These are phyloP conservation scores for Parazoanthus darwini DNA, from an alignment of 92 coral and sea anemone genomes.

Conservation along the genomic window DNA sequence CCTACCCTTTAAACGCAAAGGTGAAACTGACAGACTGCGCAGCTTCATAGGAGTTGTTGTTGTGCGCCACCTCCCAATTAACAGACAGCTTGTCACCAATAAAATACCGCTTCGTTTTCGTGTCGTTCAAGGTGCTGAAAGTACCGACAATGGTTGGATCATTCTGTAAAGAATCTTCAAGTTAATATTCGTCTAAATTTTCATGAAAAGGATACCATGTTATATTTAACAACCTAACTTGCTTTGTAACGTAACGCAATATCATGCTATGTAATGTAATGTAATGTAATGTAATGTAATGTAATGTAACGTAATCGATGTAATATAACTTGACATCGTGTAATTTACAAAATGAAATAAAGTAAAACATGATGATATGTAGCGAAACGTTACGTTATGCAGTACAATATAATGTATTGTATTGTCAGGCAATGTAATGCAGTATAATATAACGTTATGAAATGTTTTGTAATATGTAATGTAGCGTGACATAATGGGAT, in stretches of 20 bases:
- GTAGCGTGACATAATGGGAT: neutral
- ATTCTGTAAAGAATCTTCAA: conserved; percentile 25
- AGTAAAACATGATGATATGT: too few species aligned
- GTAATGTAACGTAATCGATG: neutral
- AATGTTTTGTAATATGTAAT: too few species aligned
- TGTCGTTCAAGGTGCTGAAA: conserved; percentile 67
- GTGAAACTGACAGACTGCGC: conserved; percentile 62
- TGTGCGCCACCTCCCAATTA: conserved; percentile 69
- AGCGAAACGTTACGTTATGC: too few species aligned
- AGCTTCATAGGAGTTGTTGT: conserved; percentile 80
- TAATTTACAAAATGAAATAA: too few species aligned
- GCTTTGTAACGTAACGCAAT: neutral
- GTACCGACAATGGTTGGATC: conserved; percentile 72
- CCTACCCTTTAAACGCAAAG: conserved; percentile 49
- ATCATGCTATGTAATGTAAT: neutral
- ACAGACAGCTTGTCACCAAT: conserved; percentile 66
- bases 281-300: neutral
- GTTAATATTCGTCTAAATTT: neutral
- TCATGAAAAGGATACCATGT: too few species aligned
- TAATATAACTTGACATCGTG: too few species aligned
- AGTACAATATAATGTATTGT: neutral
- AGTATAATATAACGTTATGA: too few species aligned
- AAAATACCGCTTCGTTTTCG: conserved; percentile 69
- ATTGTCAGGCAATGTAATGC: neutral
- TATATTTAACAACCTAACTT: too few species aligned